Conservation (phyloP, 2,888 invertebrate genomes). For the Branchellion lobata region DNA sequence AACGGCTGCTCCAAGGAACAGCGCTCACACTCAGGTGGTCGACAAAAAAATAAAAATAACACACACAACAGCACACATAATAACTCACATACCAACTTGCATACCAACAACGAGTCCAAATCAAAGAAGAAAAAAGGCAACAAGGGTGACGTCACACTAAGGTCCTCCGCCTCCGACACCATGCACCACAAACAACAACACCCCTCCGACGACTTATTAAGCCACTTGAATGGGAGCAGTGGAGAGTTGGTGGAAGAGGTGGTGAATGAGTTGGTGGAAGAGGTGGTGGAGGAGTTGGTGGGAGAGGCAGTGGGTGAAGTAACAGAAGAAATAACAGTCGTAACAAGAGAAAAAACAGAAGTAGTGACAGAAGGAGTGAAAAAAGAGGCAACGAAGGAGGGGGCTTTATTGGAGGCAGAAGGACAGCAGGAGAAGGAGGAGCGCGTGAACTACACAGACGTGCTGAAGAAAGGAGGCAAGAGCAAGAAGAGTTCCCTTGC, state of each 20-base stretch:
- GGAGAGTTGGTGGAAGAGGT: not conserved
- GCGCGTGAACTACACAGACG: not conserved
- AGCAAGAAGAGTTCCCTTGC: not conserved
- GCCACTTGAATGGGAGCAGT: not conserved
- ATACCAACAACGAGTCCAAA: not conserved
- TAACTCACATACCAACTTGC: not conserved
- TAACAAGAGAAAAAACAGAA: not conserved
- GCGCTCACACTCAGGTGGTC: not conserved
- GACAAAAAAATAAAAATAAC: not conserved
- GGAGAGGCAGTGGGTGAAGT: not conserved
- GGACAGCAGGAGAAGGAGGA: not conserved
- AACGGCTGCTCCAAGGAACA: not conserved
- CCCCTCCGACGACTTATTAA: not conserved
- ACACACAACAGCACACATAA: not conserved
- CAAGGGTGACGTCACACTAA: not conserved
- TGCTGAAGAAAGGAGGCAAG: conserved; percentile 11
- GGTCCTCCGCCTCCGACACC: not conserved
- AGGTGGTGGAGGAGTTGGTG: too few species aligned
- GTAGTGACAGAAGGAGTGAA: not conserved
- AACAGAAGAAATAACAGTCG: not conserved
- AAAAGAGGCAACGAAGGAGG: not conserved
- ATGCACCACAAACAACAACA: not conserved
- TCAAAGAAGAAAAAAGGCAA: not conserved
- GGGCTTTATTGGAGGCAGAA: not conserved
- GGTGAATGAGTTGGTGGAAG: too few species aligned